Conservation (phyloP, 2,113 vertebrate genomes). For the Hemibagrus wyckioides region DNA sequence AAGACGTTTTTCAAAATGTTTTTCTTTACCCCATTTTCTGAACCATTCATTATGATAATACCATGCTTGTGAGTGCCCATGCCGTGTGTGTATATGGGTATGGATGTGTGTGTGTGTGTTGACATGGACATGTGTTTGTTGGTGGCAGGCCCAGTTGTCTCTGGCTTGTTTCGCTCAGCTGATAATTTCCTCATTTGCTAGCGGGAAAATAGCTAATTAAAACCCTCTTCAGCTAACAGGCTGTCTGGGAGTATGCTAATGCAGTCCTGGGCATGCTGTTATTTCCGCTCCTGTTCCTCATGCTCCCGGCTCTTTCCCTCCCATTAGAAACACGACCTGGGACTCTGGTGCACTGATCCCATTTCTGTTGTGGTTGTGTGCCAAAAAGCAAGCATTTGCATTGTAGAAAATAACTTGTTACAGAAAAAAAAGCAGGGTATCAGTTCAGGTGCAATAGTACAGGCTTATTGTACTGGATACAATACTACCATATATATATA, state of each 20-base stretch:
- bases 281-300: conserved; percentile 84
- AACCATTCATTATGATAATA: conserved; percentile 64
- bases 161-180: conserved; percentile 89
- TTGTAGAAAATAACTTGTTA: conserved; percentile 19
- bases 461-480: background rate
- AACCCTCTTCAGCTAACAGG: conserved; percentile 98
- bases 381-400: conserved; percentile 37
- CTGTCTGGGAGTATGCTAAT: conserved; percentile 96
- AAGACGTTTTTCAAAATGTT: conserved; percentile 53
- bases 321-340: conserved; percentile 75
- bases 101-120: conserved; percentile 44
- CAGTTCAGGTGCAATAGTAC: background rate
- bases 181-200: conserved; percentile 97
- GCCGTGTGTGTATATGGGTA: conserved; percentile 39
- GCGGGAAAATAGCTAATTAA: conserved; percentile 99
- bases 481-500: too few relatives aligned
- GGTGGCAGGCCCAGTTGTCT: conserved; percentile 84
- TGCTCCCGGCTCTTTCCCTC: conserved; percentile 81
- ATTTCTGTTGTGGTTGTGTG: conserved; percentile 31
- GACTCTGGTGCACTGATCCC: conserved; percentile 70
- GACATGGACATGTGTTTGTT: conserved; percentile 59
- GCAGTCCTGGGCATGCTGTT: conserved; percentile 84
- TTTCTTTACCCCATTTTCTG: conserved; percentile 63
- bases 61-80: conserved; percentile 35
- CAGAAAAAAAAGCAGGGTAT: background rate